Evolutionary conservation across 1,140 invertebrate genomes (phyloP).

Genomic region (Nebria ingens): DNA sequence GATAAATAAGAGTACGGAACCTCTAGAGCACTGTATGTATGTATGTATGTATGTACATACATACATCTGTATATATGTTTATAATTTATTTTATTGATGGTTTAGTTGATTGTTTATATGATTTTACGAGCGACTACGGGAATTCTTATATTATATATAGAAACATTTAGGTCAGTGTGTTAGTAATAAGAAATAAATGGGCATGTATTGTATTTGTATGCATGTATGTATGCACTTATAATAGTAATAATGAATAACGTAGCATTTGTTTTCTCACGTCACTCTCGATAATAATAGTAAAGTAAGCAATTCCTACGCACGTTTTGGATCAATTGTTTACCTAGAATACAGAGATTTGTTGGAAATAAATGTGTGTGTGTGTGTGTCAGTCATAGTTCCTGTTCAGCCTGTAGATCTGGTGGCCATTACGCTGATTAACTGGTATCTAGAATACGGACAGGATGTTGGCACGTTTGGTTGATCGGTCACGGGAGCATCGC

Average conservation of each 20-base stretch:
- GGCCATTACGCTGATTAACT: neutral
- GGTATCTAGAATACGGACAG: constrained; percentile 4
- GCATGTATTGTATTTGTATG: neutral
- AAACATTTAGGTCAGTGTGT: constrained; percentile 1
- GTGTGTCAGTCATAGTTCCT: neutral
- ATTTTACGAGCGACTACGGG: neutral
- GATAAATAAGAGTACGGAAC: too few species aligned
- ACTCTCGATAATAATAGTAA: neutral
- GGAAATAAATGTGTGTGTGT: neutral
- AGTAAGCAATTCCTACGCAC: neutral
- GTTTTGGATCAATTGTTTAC: neutral
- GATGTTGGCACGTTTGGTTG: neutral
- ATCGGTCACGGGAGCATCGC: neutral
- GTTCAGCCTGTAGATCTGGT: too few species aligned
- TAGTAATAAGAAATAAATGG: constrained; percentile 8
- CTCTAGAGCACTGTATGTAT: too few species aligned
- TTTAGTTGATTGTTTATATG: neutral
- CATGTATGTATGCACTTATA: neutral
- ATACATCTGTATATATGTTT: constrained; percentile 1
- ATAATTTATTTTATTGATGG: constrained; percentile 2
- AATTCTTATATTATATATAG: neutral
- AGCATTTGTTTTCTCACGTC: neutral
- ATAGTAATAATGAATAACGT: neutral
- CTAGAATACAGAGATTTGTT: neutral
- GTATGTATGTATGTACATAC: neutral